phyloP scores from a whole-genome alignment of 2,888 invertebrate genomes.

The Nymphalis urticae region DNA sequence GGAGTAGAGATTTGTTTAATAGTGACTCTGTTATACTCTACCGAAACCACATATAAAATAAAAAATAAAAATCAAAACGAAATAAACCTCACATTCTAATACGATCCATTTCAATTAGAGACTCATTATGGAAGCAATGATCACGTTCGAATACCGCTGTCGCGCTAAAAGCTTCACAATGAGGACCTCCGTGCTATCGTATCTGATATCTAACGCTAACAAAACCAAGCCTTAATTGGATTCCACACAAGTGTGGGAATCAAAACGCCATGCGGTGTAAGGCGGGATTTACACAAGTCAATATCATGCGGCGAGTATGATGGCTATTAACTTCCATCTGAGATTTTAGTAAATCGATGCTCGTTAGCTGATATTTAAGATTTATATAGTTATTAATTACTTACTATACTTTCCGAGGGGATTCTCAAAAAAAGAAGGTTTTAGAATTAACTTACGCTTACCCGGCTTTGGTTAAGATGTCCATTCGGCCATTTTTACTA shows the following conservation, averaged over 20 bases:
- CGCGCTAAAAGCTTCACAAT: constrained; percentile 39
- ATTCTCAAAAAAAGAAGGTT: too few relatives aligned
- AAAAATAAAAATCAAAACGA: neutral
- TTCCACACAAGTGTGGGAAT: constrained; percentile 51
- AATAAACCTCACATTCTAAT: constrained; percentile 3
- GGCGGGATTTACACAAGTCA: constrained; percentile 12
- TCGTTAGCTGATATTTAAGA: neutral
- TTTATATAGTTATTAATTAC: too few relatives aligned
- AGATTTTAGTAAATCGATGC: neutral
- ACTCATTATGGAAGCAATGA: constrained; percentile 17
- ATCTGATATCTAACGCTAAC: constrained; percentile 49
- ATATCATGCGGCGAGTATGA: constrained; percentile 6
- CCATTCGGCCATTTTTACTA: too few relatives aligned
- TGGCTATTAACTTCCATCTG: neutral
- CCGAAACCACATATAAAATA: neutral
- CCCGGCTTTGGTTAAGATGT: too few relatives aligned
- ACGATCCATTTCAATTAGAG: constrained; percentile 21
- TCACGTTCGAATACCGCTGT: constrained; percentile 16
- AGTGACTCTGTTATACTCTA: too few relatives aligned
- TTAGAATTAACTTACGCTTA: too few relatives aligned
- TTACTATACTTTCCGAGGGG: too few relatives aligned
- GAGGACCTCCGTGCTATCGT: constrained; percentile 42
- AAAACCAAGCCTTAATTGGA: constrained; percentile 58
- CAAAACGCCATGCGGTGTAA: constrained; percentile 47
- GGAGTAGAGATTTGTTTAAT: too few relatives aligned